Evolutionary conservation across 1,140 invertebrate species (phyloP), one percentile per base, ranked within the genome.

Genomic region (Drosophila rufa): DNA sequence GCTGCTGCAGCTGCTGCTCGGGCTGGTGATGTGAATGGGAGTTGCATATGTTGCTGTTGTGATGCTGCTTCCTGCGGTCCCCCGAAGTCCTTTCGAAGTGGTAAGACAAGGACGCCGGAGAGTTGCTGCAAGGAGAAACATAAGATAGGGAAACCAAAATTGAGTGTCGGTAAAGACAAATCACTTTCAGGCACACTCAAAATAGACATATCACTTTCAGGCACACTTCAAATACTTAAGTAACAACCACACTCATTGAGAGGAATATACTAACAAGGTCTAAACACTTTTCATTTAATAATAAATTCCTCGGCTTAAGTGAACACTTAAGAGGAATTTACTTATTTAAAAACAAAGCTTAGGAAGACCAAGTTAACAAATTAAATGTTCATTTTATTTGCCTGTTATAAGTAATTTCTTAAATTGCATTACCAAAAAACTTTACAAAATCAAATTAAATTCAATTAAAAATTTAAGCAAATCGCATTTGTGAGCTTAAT

Each of bases 11-110:
- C 14, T 79, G 80, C 11, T 73, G 77, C 6, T 73, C 77, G 19
- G 48, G 50, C 12, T 71, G 75, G 38, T 71, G 56, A 47, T 57
- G 56, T 57, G 59, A 47, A 22, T 68, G 68, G 33, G 62, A 62
- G 17, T 75, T 95, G 77, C 94, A 92, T 66, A 59, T 77, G 65
- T 62, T 78, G 17, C 30, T 70, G 65, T 60, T 79, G 81, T 53
- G 75, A 61, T 67, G 67, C 27, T 65, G 75, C 17, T 58, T 66
- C 38, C 80, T 64, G 2, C 67, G n/a, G 46, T 40, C 30, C 9
- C 36, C 38, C 36, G 65, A 22, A 17, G 50, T 15, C 51, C 59
- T 59, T 4, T 69, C 75, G 36, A 93, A 94, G 79, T 93, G 94
- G 79, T 94, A 94, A 47, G 94, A 90, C 14, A 94, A 80, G 7